Evolutionary conservation across 1,140 invertebrate genomes (phyloP).

Genomic region (Diorhabda sublineata): DNA sequence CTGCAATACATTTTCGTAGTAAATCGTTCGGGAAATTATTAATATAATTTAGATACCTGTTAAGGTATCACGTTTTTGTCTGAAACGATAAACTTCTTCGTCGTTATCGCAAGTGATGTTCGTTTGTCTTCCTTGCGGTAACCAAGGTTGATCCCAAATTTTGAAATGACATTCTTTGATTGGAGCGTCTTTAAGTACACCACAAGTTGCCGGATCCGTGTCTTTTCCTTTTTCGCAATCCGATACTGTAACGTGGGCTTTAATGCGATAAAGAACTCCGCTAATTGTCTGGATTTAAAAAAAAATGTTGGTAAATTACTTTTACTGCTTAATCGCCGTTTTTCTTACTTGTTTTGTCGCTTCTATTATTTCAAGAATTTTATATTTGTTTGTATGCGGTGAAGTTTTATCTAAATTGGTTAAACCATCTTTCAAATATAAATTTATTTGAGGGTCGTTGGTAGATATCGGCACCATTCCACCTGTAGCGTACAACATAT

Average conservation of each 20-base stretch:
- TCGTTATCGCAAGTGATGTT: slow-evolving; percentile 50
- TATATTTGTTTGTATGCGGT: slow-evolving; percentile 19
- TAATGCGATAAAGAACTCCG: slow-evolving; percentile 21
- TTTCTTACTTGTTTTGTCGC: slow-evolving; percentile 17
- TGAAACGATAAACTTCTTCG: slow-evolving; percentile 23
- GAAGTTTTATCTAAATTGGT: slow-evolving; percentile 23
- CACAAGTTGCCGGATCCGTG: slow-evolving; percentile 12
- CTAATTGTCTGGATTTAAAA: slow-evolving; percentile 18
- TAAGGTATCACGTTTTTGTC: background rate
- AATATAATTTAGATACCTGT: background rate
- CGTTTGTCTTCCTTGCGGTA: slow-evolving; percentile 44
- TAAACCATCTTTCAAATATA: slow-evolving; percentile 22
- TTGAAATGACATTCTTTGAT: slow-evolving; percentile 23
- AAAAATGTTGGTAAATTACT: background rate
- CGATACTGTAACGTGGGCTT: slow-evolving; percentile 22
- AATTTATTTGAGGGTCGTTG: slow-evolving; percentile 10
- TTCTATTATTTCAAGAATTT: slow-evolving; percentile 20
- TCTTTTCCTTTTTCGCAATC: slow-evolving; percentile 15
- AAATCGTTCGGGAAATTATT: no score
- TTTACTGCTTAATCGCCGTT: background rate
- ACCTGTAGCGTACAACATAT: background rate
- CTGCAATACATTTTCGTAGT: background rate
- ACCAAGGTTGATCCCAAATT: slow-evolving; percentile 27
- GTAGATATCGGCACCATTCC: background rate
- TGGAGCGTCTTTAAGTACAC: slow-evolving; percentile 8